Base-by-base conservation (phyloP, 2,888 invertebrate species). In the Peribatodes rhomboidaria region DNA sequence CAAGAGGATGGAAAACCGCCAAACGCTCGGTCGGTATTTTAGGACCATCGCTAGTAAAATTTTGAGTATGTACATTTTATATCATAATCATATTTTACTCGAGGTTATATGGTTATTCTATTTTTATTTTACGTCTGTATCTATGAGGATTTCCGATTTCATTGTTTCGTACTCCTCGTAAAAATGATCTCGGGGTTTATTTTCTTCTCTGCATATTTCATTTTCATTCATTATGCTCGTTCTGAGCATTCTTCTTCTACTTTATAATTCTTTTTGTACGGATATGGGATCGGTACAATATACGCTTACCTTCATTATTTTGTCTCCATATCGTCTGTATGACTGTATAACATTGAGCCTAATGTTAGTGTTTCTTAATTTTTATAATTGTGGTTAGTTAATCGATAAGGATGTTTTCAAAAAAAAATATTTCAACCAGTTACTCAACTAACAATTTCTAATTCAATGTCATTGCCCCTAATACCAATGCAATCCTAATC, bases 1-100 rank as follows among this genome's bases (percentile, higher is more conserved):
- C 44, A 57, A 65, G 53, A 68, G 65, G 70, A 75, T 83, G 84
- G 82, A 81, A 72, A 68, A 80, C 70, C 70, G 82, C 81, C 82
- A 82, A 78, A 73, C 70, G 64, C 68, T 70, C 65, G 67, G 76
- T 75, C 7, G 72, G 74, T 82, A 84, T 84, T 81, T 82, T 68
- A 67, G 71, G 79, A 79, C 59, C 66, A 67, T 76, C 74, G 70
- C 70, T 72, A 73, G 70, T 77, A 77, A 77, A 82, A 81, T 76
- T 73, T 39, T 54, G 59, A 67, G 61, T 64, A 56, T 11, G 58
- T 55, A 50, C 53, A 71, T 69, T 69, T 69, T 68, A 75, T 78
- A 76, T 73, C 69, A 69, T 73, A 74, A 71, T 70, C 70, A 49
- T 53, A 41, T 64, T 52, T 63, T 39, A 13, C 35, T 52, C 37